These are phyloP conservation scores for Ondatra zibethicus DNA, from an alignment of 2,113 vertebrate genomes.

Conservation along the genomic window DNA sequence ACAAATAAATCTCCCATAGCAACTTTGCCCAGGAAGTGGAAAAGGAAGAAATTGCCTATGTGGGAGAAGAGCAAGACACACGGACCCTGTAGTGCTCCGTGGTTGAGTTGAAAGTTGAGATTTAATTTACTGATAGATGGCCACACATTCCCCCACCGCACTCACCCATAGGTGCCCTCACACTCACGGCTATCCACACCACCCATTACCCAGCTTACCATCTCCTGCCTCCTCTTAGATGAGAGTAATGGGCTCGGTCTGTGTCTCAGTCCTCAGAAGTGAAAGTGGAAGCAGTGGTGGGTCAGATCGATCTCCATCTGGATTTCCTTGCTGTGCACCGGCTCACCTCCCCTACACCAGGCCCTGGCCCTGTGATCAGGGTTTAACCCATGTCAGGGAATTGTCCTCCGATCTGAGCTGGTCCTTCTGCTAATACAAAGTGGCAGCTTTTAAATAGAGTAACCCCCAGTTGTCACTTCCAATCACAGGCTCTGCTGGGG, in stretches of 20 bases:
- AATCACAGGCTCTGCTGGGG: slow-evolving; percentile 85
- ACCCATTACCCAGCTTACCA: background rate
- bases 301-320: background rate
- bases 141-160: background rate
- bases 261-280: background rate
- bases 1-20: background rate
- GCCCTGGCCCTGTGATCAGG: slow-evolving; percentile 77
- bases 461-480: slow-evolving; percentile 88
- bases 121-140: background rate
- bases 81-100: background rate
- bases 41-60: background rate
- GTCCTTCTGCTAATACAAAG: slow-evolving; percentile 86
- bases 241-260: background rate
- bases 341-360: slow-evolving; percentile 13
- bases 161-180: background rate
- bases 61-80: background rate
- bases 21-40: background rate
- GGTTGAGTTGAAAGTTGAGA: background rate
- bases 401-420: slow-evolving; percentile 82
- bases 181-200: background rate
- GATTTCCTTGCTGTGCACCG: background rate
- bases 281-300: background rate
- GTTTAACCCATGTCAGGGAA: slow-evolving; percentile 80
- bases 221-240: background rate
- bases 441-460: slow-evolving; percentile 87